These are phyloP conservation scores for Drosophila yakuba DNA, from an alignment of 1,140 invertebrate species.

Conservation along the genomic window DNA sequence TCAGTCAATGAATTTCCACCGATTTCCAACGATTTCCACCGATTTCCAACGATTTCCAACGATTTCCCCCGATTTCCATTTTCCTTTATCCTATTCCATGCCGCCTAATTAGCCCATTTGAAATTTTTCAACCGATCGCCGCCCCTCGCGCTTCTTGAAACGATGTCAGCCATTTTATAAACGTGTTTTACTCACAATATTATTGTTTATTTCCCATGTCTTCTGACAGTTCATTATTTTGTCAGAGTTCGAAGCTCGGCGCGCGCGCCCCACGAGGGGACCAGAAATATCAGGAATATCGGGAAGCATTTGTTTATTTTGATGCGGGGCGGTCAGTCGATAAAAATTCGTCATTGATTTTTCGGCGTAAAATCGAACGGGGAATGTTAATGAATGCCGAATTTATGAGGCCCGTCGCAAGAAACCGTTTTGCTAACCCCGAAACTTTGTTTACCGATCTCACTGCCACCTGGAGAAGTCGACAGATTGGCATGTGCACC, in stretches of 20 bases:
- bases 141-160: slow-evolving; percentile 7
- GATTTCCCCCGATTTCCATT: not conserved
- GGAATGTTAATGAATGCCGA: slow-evolving; percentile 47
- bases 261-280: slow-evolving; percentile 33
- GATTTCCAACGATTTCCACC: not conserved
- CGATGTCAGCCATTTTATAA: slow-evolving; percentile 52
- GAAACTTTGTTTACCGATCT: slow-evolving; percentile 59
- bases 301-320: slow-evolving; percentile 63
- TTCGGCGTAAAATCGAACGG: slow-evolving; percentile 35
- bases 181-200: slow-evolving; percentile 49
- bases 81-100: not conserved
- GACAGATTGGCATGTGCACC: not conserved
- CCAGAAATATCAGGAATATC: not conserved
- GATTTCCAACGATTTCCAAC: not conserved
- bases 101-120: slow-evolving; percentile 42
- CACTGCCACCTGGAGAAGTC: slow-evolving; percentile 23
- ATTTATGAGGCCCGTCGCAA: slow-evolving; percentile 27
- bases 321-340: slow-evolving; percentile 69
- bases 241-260: slow-evolving; percentile 62
- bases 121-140: slow-evolving; percentile 7
- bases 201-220: slow-evolving; percentile 75
- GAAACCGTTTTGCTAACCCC: slow-evolving; percentile 50
- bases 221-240: slow-evolving; percentile 82
- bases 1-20: not conserved
- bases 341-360: slow-evolving; percentile 80